Base-by-base conservation (phyloP, 2,888 invertebrate species). In the Gari tellinella region DNA sequence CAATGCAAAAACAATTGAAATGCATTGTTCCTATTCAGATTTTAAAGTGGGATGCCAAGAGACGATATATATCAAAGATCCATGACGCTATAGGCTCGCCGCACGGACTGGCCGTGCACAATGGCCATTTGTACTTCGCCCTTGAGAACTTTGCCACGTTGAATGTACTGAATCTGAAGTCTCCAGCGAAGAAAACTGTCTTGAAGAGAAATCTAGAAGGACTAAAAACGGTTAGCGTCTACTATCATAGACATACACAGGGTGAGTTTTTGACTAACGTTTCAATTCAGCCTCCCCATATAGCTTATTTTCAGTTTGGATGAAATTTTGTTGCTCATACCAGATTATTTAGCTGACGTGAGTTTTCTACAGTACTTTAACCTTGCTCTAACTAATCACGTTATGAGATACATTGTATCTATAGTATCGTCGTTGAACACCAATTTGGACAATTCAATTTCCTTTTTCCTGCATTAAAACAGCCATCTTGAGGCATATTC, bases 121-220 rank as follows among this genome's bases (percentile, higher is more conserved):
- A 97, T 66, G 95, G 95, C 8, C 93, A 95, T 23, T 92, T 99
- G 0, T 99, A 96, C 90, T 96, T 96, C 79, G 93, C 98, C 21
- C 99, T 99, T 91, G 95, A 97, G 0, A 93, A 94, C 0, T 97
- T 96, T 89, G 99, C 99, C 89, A 96, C 97, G 89, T 95, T 98
- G 58, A 95, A 96, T 48, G 94, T 96, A 64, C 95, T 97, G 0
- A 96, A 97, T 86, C 92, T 97, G 8, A 96, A 96, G 0, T 94
- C 94, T 17, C 56, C 61, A 3, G 23, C 57, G 7, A 69, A 62
- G 21, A 63, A 64, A 10, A 66, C 69, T 12, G 67, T 80, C 1
- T 25, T 88, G 21, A 79, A 84, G 41, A 73, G 63, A 23, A 89
- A 88, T 68, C 58, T 88, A 12, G 58, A 75, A 7, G 62, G 65